phyloP scores from a whole-genome alignment of 2,888 invertebrate species.

The Neuroscelio doddi region DNA sequence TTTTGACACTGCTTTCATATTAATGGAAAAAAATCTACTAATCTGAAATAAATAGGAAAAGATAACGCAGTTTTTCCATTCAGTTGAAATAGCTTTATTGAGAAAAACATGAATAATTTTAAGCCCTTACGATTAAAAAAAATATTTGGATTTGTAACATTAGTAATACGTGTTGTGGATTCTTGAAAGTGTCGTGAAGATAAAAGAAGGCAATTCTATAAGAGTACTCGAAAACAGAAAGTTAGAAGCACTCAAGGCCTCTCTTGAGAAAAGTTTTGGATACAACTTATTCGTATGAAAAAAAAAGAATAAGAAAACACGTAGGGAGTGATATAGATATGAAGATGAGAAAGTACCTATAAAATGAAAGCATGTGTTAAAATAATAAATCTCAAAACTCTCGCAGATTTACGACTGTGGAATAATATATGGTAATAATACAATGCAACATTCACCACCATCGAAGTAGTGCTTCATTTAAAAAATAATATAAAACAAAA shows the following conservation, averaged over 20 bases:
- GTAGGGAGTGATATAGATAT: constrained; percentile 33
- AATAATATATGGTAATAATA: constrained; percentile 14
- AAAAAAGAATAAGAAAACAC: constrained; percentile 1
- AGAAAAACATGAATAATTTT: too few species aligned
- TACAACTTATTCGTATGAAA: neutral
- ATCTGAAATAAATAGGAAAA: too few species aligned
- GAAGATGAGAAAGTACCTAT: constrained; percentile 49
- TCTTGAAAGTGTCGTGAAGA: too few species aligned
- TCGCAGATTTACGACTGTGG: constrained; percentile 27
- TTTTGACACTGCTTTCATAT: too few species aligned
- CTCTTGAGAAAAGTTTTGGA: constrained; percentile 6
- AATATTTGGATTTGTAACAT: too few species aligned
- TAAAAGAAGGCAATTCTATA: too few species aligned
- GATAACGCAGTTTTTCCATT: too few species aligned
- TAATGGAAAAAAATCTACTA: too few species aligned
- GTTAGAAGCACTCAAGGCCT: constrained; percentile 2
- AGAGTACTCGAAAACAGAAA: too few species aligned
- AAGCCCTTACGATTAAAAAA: too few species aligned
- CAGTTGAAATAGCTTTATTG: too few species aligned
- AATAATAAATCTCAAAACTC: constrained; percentile 62
- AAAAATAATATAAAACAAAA: constrained; percentile 40
- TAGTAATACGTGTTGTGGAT: too few species aligned
- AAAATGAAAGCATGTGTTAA: constrained; percentile 56
- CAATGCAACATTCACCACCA: constrained; percentile 11
- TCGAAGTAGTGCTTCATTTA: constrained; percentile 40